Conservation (phyloP, 1,140 invertebrate species). For the Zaprionus ghesquierei region DNA sequence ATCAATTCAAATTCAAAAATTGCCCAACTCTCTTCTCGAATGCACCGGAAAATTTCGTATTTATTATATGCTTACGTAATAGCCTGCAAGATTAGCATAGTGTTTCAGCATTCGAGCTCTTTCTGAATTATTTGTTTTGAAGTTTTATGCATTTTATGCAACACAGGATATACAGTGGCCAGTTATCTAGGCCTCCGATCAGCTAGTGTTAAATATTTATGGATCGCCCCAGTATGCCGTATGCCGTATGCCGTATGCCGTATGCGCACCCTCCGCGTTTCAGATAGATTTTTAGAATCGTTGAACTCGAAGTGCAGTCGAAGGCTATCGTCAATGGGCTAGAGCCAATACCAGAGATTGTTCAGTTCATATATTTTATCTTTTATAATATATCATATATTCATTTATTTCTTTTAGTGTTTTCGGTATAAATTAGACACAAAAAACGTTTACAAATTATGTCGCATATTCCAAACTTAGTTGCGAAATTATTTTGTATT, state of each 20-base stretch:
- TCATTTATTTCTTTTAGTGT: slow-evolving; percentile 48
- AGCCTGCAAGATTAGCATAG: slow-evolving; percentile 34
- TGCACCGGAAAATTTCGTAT: slow-evolving; percentile 53
- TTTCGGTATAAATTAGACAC: slow-evolving; percentile 71
- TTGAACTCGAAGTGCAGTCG: slow-evolving; percentile 32
- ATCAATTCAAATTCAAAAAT: slow-evolving; percentile 35
- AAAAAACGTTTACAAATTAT: slow-evolving; percentile 72
- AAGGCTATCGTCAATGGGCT: slow-evolving; percentile 24
- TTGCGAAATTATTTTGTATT: slow-evolving; percentile 48
- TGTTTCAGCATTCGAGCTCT: slow-evolving; percentile 16
- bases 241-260: background rate
- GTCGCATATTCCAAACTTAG: slow-evolving; percentile 55
- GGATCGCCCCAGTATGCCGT: background rate
- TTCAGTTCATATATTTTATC: background rate
- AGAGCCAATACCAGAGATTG: slow-evolving; percentile 1
- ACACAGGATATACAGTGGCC: slow-evolving; percentile 54
- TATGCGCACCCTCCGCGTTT: slow-evolving; percentile 12
- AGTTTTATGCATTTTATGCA: slow-evolving; percentile 59
- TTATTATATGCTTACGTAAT: slow-evolving; percentile 74
- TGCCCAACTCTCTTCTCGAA: slow-evolving; percentile 6
- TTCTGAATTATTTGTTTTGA: slow-evolving; percentile 51
- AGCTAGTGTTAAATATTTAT: slow-evolving; percentile 46
- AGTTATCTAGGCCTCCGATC: slow-evolving; percentile 13
- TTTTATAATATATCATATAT: slow-evolving; percentile 34
- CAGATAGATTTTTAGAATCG: slow-evolving; percentile 36